Conservation (phyloP, 2,797 vertebrate species). For the Pseudochaenichthys georgianus region DNA sequence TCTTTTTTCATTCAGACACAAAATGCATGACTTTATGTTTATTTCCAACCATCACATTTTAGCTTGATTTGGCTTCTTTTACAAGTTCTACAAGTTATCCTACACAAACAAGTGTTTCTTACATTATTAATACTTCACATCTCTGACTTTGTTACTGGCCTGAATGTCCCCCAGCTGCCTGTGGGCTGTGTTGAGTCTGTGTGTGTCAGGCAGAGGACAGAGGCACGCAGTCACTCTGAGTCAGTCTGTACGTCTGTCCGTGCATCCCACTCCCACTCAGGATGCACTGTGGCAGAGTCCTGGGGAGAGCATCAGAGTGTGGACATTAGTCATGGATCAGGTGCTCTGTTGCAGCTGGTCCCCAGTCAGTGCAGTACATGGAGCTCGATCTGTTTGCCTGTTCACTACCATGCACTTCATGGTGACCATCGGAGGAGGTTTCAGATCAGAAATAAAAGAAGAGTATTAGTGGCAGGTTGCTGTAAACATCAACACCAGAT, state of each 20-base stretch:
- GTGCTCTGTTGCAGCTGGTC: too few species aligned
- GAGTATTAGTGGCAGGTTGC: background rate
- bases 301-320: too few species aligned
- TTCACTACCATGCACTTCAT: too few species aligned
- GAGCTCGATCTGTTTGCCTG: too few species aligned
- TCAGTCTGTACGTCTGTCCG: too few species aligned
- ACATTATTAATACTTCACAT: background rate
- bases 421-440: background rate
- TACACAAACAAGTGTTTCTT: background rate
- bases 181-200: background rate
- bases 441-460: background rate
- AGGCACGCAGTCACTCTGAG: too few species aligned
- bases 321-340: too few species aligned
- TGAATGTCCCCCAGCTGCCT: background rate
- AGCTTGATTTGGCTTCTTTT: conserved; percentile 37
- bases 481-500: background rate
- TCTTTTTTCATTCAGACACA: conserved; percentile 22
- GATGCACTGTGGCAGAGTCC: too few species aligned
- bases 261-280: too few species aligned
- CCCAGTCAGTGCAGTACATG: too few species aligned
- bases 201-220: too few species aligned
- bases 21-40: conserved; percentile 38
- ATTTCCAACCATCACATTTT: conserved; percentile 9
- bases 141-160: background rate
- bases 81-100: background rate